Percentiles rank a stretch among this genome's conserved stretches.
phyloP scores from a whole-genome alignment of 64 coral and sea anemone species.

The Pocillopora damicornis region DNA sequence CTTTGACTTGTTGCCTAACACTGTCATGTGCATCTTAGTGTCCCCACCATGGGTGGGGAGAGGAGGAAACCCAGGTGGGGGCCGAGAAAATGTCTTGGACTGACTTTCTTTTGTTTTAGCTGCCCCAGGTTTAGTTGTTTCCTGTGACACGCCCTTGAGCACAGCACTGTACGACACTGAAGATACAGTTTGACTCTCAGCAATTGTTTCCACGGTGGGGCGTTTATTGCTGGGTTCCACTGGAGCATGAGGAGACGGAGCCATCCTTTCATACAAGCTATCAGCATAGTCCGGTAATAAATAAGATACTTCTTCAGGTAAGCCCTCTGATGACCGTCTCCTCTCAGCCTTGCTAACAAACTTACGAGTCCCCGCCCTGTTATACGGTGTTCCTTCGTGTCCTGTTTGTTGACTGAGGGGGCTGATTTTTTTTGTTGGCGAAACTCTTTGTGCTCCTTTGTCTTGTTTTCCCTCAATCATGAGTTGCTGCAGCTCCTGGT shows the following conservation, averaged over 20 bases:
- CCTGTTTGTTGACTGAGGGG: neutral
- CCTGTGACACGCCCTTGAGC: slow-evolving; percentile 22
- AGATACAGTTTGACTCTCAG: neutral
- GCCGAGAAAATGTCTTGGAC: slow-evolving; percentile 29
- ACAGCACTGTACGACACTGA: slow-evolving; percentile 55
- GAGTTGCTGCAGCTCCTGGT: slow-evolving; percentile 36
- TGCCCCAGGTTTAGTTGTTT: neutral
- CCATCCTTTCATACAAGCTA: slow-evolving; percentile 24
- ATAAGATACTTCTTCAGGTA: neutral
- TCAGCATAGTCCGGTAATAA: neutral
- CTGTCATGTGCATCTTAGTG: slow-evolving; percentile 18
- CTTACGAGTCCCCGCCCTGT: neutral
- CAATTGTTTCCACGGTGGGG: slow-evolving; percentile 7
- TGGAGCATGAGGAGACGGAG: neutral
- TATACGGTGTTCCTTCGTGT: slow-evolving; percentile 32
- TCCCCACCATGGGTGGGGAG: slow-evolving; percentile 53
- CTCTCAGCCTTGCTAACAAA: neutral
- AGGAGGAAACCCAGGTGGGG: slow-evolving; percentile 48
- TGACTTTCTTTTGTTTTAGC: slow-evolving; percentile 19
- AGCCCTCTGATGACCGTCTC: slow-evolving; percentile 1
- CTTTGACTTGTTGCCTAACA: slow-evolving; percentile 27
- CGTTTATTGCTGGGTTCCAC: neutral
- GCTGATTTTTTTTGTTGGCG: slow-evolving; percentile 7
- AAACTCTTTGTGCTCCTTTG: neutral
- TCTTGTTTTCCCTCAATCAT: neutral